Base-by-base conservation (phyloP, 2,113 vertebrate species). In the Nothobranchius kuhntae region DNA sequence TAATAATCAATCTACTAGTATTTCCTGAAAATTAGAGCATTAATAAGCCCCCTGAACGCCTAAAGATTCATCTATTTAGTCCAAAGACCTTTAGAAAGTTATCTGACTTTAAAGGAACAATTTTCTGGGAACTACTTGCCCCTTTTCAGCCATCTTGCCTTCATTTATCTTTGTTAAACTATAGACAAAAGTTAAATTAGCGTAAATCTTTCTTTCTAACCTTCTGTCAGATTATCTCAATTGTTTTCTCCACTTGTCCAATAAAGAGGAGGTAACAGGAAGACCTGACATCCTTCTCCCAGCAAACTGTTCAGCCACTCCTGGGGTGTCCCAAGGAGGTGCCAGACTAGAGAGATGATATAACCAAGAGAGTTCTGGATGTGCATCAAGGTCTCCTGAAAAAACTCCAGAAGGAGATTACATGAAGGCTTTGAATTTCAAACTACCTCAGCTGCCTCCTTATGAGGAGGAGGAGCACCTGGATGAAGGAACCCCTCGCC, bases 1-100 rank as follows among this genome's bases (percentile, higher is more conserved):
- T 61, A 52, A 54, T 55, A 68, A 74, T 80, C n/a, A 68, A 65
- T 74, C 55, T 21, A 42, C 4, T 17, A 45, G 44, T 52, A 52
- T 51, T 64, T 53, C 57, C 2, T 62, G 36, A 47, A 52, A 66
- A 68, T 15, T 6, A 79, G 21, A 11, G 10, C 24, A n/a, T 17
- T 55, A 21, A 57, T 52, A 57, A 13, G 47, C 11, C 15, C 12
- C 14, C 56, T 10, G 12, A 17, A 45, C 67, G 61, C 15, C 3
- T 5, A 47, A 48, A 13, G 12, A 12, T 54, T 30, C 14, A 47
- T 61, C 44, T 57, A 10, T 68, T 63, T 64, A 46, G 14, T 15
- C 42, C 36, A 61, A 24, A 65, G 55, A 45, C 36, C 4, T 56
- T n/a, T 7, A 53, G 2, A 35, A 26, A 56, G 14, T 56, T 13